Conservation (phyloP, 2,797 vertebrate genomes). For the Silurus lanzhouensis region DNA sequence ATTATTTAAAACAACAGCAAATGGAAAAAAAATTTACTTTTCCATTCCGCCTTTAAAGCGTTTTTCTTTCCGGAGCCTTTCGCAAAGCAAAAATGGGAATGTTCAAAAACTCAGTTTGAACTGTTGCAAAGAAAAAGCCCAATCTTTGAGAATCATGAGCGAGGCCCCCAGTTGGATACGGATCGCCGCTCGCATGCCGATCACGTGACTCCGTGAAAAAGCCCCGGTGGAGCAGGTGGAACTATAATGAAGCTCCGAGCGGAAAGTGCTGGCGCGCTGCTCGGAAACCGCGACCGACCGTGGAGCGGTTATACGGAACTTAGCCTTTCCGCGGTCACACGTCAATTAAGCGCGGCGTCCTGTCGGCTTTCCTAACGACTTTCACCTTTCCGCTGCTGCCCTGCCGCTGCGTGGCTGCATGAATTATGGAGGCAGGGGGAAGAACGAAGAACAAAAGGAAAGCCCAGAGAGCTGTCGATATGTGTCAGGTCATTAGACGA, state of each 20-base stretch:
- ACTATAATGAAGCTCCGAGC: conserved; percentile 43
- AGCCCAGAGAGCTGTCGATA: conserved; percentile 52
- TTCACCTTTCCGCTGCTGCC: conserved; percentile 68
- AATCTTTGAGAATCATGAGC: conserved; percentile 3
- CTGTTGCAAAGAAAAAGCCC: neutral
- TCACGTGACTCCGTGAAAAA: conserved; percentile 41
- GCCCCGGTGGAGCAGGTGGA: conserved; percentile 45
- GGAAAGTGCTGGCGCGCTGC: conserved; percentile 39
- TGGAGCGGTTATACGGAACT: conserved; percentile 32
- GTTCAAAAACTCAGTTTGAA: neutral
- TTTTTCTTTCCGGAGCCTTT: neutral
- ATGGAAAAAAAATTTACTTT: neutral
- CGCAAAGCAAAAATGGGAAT: neutral
- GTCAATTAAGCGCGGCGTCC: conserved; percentile 71
- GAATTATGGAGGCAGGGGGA: conserved; percentile 53
- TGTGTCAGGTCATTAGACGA: conserved; percentile 59
- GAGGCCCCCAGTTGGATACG: neutral
- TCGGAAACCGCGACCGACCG: conserved; percentile 26
- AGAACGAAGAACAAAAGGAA: conserved; percentile 55
- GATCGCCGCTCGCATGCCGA: conserved; percentile 15
- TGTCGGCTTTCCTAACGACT: conserved; percentile 66
- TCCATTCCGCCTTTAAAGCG: neutral
- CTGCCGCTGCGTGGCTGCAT: conserved; percentile 33
- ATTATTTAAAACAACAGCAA: no score
- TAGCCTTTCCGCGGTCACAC: conserved; percentile 41